Evolutionary conservation across 2,888 invertebrate genomes (phyloP), one percentile per base, ranked within the genome.

Genomic region (Leuctra nigra): DNA sequence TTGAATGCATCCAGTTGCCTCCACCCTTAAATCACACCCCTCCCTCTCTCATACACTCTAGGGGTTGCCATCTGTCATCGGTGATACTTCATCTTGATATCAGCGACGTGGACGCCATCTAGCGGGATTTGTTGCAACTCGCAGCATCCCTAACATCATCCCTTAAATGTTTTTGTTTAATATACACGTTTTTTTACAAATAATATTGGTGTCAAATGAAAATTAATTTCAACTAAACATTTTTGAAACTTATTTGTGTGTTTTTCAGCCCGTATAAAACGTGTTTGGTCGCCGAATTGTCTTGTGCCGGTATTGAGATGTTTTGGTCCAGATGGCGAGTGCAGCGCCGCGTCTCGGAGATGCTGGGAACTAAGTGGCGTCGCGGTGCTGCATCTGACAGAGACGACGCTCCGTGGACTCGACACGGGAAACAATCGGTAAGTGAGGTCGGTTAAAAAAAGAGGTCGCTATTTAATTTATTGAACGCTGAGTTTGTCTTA

Each of bases 81-180:
- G n/a, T 39, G 20, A 39, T 18, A 7, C 20, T 20, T 39, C 39
- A 14, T 39, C 39, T 39, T 16, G 39, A 39, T 20, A 16, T 18
- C n/a, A 16, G 39, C 39, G 18, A 16, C 4, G 62, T 62, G 58
- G 36, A 60, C 62, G 60, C 62, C 65, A 60, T 61, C 64, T 63
- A 66, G 66, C 63, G 66, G 66, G 64, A 67, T 69, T 67, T 67
- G 69, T 69, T 69, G 69, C 71, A 69, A 70, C 70, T 70, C 16
- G 22, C 48, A 29, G 48, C 53, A 33, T 18, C 55, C 48, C 24
- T 46, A 53, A 41, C n/a, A n/a, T n/a, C n/a, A n/a, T n/a, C n/a
- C n/a, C n/a, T n/a, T n/a, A n/a, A n/a, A n/a, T n/a, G n/a, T n/a
- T n/a, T n/a, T n/a, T n/a, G n/a, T n/a, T n/a, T n/a, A n/a, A n/a